A percentile compares a stretch with the other conserved stretches of the same genome.
Conservation (phyloP, 2,113 vertebrate genomes). For the Brienomyrus brachyistius region DNA sequence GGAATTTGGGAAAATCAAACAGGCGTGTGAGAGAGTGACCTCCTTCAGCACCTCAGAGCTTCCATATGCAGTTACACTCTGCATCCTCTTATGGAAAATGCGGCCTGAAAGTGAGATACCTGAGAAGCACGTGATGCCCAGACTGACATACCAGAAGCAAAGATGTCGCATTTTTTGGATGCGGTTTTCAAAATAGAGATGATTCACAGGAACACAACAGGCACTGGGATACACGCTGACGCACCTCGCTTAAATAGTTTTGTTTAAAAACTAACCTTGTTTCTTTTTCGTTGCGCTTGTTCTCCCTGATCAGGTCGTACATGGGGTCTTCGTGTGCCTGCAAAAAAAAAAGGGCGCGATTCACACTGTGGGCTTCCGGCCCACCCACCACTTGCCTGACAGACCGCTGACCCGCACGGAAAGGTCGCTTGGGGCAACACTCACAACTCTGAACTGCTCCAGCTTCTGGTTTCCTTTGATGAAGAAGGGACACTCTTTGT, state of each 20-base stretch:
- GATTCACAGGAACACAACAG: no score
- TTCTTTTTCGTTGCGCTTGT: slow-evolving; percentile 84
- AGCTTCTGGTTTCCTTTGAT: slow-evolving; percentile 97
- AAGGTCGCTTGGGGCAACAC: slow-evolving; percentile 37
- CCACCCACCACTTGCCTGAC: background rate
- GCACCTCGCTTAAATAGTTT: no score
- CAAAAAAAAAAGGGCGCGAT: background rate
- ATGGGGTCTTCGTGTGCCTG: slow-evolving; percentile 95
- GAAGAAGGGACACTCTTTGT: slow-evolving; percentile 92
- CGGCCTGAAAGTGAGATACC: background rate
- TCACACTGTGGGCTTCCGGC: no score
- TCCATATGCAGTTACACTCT: background rate
- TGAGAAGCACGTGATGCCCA: background rate
- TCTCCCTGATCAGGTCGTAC: slow-evolving; percentile 88
- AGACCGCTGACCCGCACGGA: background rate
- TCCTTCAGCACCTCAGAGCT: background rate
- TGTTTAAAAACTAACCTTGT: slow-evolving; percentile 60
- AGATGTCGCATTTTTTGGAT: background rate
- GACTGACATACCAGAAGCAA: background rate
- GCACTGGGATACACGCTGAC: background rate
- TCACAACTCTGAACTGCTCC: slow-evolving; percentile 96
- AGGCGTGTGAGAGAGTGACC: background rate
- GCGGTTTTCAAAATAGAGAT: background rate
- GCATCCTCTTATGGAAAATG: background rate
- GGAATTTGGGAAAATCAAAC: background rate